Conservation (phyloP, 2,113 vertebrate genomes). For the Semnornis frantzii region DNA sequence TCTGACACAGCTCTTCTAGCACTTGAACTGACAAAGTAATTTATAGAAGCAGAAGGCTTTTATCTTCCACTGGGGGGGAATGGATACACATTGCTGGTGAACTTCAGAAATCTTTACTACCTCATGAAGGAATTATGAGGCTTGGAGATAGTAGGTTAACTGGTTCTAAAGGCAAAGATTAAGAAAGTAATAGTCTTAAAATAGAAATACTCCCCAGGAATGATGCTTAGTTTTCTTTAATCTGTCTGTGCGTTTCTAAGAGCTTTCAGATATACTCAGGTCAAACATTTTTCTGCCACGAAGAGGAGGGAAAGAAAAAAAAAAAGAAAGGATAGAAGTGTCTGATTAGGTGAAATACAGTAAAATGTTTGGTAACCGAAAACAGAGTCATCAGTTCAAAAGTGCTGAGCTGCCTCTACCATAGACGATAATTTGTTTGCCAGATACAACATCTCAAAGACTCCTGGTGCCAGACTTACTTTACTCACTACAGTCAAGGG, state of each 20-base stretch:
- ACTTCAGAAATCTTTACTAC: background rate
- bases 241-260: background rate
- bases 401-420: background rate
- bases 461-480: background rate
- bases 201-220: background rate
- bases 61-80: conserved; percentile 60
- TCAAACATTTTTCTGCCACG: background rate
- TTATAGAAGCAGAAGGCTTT: background rate
- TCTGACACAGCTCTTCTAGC: background rate
- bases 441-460: background rate
- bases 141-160: background rate
- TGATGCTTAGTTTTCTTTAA: background rate
- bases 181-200: background rate
- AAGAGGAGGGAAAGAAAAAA: background rate
- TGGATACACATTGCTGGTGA: conserved; percentile 3
- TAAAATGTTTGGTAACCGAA: background rate
- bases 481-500: background rate
- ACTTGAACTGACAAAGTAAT: background rate
- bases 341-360: background rate
- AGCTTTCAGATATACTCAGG: background rate
- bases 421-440: background rate
- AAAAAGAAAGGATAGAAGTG: background rate
- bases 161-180: background rate
- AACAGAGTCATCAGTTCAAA: background rate
- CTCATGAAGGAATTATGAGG: background rate